These are phyloP conservation scores for Gobionotothen gibberifrons DNA, from an alignment of 2,797 vertebrate genomes.

Conservation along the genomic window DNA sequence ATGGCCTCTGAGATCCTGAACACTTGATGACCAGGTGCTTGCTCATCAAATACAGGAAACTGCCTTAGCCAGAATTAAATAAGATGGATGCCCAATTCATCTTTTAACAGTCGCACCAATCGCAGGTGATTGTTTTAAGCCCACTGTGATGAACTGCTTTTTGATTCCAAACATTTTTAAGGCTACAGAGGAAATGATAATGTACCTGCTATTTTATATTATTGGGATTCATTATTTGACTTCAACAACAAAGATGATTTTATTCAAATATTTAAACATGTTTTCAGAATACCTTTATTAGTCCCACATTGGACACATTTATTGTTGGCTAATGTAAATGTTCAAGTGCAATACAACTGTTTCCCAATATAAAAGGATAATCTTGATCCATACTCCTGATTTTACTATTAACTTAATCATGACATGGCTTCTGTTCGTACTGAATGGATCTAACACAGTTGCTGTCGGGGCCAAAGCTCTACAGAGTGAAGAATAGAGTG, in stretches of 20 bases:
- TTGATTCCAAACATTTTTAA: not conserved
- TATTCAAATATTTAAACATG: not conserved
- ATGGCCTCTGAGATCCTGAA: slow-evolving; percentile 24
- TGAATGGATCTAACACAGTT: not conserved
- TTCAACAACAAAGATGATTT: not conserved
- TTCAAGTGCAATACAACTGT: not conserved
- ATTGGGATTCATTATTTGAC: not conserved
- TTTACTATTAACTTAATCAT: not conserved
- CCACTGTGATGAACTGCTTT: not conserved
- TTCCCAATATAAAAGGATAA: not conserved
- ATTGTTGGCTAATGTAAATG: not conserved
- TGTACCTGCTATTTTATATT: not conserved
- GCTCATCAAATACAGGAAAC: slow-evolving; percentile 29
- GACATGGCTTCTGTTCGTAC: not conserved
- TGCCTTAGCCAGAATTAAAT: slow-evolving; percentile 3
- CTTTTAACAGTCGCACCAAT: not conserved
- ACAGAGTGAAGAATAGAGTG: not conserved
- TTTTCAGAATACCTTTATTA: too few species aligned
- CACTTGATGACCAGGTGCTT: slow-evolving; percentile 18
- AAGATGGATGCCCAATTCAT: not conserved
- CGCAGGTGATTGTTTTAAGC: not conserved
- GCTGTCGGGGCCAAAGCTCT: not conserved
- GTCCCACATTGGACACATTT: too few species aligned
- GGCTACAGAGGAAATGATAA: not conserved
- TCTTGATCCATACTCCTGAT: not conserved